Base-by-base conservation (phyloP, 2,797 vertebrate species). In the Sebastes diaconus region DNA sequence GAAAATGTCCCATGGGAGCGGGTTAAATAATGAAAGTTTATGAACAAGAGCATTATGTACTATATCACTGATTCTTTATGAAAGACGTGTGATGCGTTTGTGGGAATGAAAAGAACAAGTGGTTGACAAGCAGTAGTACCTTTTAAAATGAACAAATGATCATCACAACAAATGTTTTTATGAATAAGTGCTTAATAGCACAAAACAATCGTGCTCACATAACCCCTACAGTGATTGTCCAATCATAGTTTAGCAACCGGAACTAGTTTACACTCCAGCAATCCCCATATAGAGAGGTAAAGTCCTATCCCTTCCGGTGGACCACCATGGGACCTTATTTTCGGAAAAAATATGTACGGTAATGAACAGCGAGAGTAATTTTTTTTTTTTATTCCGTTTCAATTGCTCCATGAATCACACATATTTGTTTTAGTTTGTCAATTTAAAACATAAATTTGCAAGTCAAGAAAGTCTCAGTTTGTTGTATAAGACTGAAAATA, bases 21-120 rank as follows among this genome's bases (percentile, higher is more conserved):
- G 84, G 75, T 91, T 77, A 84, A 90, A 88, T 90, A 90, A 91
- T 87, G 75, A 81, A 79, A 77, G 77, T 83, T 81, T 88, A 84
- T 90, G 73, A 88, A 86, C 87, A 77, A 81, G 75, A 80, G 32
- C 18, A 72, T 79, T 59, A 61, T 79, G 75, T 75, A 73, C 75
- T 46, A 27, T 75, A 63, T 69, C 74, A 84, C 74, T 77, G 73
- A 77, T 85, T 79, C 67, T 76, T 80, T 36, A 78, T 84, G 69
- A 83, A 50, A 54, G 85, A 75, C 20, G 8, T 29, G n/a, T 64
- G 32, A 57, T 29, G 9, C 67, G 64, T 36, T 68, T 20, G 65
- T 60, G 74, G 36, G 58, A 82, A 66, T 57, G 32, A 65, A 82
- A 77, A 77, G 14, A 70, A 52, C 7, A 29, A 27, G 16, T 77